phyloP scores from a whole-genome alignment of 2,888 invertebrate genomes.

The Rhagonycha lutea region DNA sequence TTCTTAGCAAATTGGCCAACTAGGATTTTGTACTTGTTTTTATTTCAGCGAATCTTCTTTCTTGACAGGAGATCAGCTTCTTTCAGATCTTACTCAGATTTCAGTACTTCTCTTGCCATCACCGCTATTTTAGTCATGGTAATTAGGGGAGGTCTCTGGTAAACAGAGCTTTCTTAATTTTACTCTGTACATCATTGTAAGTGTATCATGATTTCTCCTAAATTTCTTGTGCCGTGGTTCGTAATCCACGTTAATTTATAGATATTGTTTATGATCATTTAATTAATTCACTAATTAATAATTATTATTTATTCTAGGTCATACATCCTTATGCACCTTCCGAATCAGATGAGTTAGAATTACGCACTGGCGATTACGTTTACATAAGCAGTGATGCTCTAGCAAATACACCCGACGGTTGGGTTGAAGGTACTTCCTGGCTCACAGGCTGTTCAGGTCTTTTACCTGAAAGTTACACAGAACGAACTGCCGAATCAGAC shows the following conservation, averaged over 20 bases:
- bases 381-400: conserved; percentile 78
- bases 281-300: not conserved
- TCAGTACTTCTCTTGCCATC: too few species aligned
- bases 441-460: conserved; percentile 79
- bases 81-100: too few species aligned
- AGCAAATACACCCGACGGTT: conserved; percentile 77
- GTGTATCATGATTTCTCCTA: too few species aligned
- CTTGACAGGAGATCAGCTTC: too few species aligned
- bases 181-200: too few species aligned
- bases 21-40: too few species aligned
- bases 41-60: too few species aligned
- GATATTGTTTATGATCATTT: not conserved
- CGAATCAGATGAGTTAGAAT: conserved; percentile 82
- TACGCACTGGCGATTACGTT: conserved; percentile 84
- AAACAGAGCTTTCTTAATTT: too few species aligned
- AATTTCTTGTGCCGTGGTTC: too few species aligned
- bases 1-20: too few species aligned
- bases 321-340: conserved; percentile 76
- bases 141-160: too few species aligned
- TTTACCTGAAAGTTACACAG: conserved; percentile 81
- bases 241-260: not conserved
- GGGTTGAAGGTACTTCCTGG: conserved; percentile 87
- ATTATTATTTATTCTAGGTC: conserved; percentile 57
- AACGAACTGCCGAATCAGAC: conserved; percentile 84
- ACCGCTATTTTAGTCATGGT: too few species aligned